phyloP scores from a whole-genome alignment of 64 coral and sea anemone genomes.

The Orbicella faveolata region DNA sequence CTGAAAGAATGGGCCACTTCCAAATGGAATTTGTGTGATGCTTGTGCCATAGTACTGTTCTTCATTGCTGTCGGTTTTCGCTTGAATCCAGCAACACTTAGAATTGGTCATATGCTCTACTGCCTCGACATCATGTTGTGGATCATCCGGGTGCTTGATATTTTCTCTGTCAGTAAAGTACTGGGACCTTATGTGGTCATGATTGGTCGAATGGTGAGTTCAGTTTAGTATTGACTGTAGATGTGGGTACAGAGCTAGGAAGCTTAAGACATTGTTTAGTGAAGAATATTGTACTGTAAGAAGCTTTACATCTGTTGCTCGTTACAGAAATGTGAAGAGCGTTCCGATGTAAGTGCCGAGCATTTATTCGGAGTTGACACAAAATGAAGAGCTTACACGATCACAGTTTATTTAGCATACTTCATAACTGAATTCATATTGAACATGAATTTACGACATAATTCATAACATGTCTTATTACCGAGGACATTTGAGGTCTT shows the following conservation, averaged over 20 bases:
- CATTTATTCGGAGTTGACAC: too few relatives aligned
- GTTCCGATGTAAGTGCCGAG: too few relatives aligned
- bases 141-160: slow-evolving; percentile 86
- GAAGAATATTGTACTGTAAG: too few relatives aligned
- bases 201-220: slow-evolving; percentile 86
- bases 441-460: too few relatives aligned
- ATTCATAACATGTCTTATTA: too few relatives aligned
- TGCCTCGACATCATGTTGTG: slow-evolving; percentile 89
- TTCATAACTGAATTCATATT: too few relatives aligned
- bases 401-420: too few relatives aligned
- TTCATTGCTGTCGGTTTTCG: slow-evolving; percentile 71
- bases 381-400: too few relatives aligned
- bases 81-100: slow-evolving; percentile 56
- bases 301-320: too few relatives aligned
- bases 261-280: too few relatives aligned
- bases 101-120: slow-evolving; percentile 71
- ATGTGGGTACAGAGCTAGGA: not conserved
- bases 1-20: slow-evolving; percentile 79
- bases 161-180: slow-evolving; percentile 84
- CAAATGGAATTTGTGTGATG: slow-evolving; percentile 88
- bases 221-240: not conserved
- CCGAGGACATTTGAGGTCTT: too few relatives aligned
- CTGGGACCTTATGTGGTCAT: slow-evolving; percentile 91
- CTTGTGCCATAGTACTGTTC: slow-evolving; percentile 69
- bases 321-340: too few relatives aligned